A percentile compares a stretch with the other conserved stretches of the same genome.
These are phyloP conservation scores for Eilema depressum DNA, from an alignment of 2,888 invertebrate species.

Conservation along the genomic window DNA sequence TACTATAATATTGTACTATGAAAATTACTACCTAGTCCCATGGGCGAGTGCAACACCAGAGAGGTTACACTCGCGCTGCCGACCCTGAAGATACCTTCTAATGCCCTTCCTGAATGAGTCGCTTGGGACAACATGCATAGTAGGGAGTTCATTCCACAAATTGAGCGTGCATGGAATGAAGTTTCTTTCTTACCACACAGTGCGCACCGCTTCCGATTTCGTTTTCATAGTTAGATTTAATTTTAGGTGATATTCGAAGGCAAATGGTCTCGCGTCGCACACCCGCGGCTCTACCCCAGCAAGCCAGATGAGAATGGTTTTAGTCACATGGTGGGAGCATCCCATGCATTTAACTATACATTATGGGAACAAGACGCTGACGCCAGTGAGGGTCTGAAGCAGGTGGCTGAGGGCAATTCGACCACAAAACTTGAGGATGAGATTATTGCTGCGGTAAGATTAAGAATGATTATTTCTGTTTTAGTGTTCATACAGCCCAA, in stretches of 20 bases:
- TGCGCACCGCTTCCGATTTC: too few relatives aligned
- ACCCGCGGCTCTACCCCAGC: slow-evolving; percentile 74
- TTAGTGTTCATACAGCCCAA: background rate
- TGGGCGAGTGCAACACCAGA: too few relatives aligned
- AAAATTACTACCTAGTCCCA: too few relatives aligned
- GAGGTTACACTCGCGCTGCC: too few relatives aligned
- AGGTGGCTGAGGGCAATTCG: slow-evolving; percentile 66
- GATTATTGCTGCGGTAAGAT: slow-evolving; percentile 68
- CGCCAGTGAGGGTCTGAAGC: slow-evolving; percentile 66
- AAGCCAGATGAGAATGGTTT: slow-evolving; percentile 78
- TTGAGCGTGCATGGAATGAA: too few relatives aligned
- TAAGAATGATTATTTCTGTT: background rate
- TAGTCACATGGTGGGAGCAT: slow-evolving; percentile 79
- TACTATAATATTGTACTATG: too few relatives aligned
- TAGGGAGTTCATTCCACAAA: too few relatives aligned
- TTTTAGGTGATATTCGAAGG: slow-evolving; percentile 76
- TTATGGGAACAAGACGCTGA: slow-evolving; percentile 70
- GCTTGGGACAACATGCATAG: too few relatives aligned
- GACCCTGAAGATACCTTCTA: too few relatives aligned
- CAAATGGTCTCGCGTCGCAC: slow-evolving; percentile 76
- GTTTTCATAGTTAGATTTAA: background rate
- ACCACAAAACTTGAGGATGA: slow-evolving; percentile 66
- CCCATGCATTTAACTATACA: slow-evolving; percentile 66
- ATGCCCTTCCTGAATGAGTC: too few relatives aligned
- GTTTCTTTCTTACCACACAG: too few relatives aligned